A percentile compares a stretch with the other conserved stretches of the same genome.
These are phyloP conservation scores for Pteropus rufus DNA, from an alignment of 2,797 vertebrate genomes.

Conservation along the genomic window DNA sequence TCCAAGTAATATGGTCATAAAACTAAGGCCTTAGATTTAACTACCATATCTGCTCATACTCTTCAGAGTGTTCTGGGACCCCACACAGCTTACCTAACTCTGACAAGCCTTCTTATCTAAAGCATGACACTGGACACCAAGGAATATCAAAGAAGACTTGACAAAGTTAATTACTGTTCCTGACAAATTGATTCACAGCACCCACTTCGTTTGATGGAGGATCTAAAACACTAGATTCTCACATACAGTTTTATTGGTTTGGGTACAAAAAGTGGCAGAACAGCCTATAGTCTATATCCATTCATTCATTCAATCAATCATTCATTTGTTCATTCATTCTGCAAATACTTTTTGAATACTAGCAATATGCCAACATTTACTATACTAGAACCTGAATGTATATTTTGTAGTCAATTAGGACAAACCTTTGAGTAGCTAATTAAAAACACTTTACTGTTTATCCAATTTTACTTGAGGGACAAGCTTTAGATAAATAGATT, in stretches of 20 bases:
- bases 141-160: not conserved
- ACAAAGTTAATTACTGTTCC: not conserved
- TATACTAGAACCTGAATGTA: not conserved
- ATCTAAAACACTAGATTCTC: not conserved
- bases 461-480: not conserved
- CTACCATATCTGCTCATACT: not conserved
- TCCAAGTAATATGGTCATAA: not conserved
- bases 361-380: not conserved
- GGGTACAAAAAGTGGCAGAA: not conserved
- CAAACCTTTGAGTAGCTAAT: conserved; percentile 1
- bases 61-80: not conserved
- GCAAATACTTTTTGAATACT: not conserved
- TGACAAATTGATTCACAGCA: not conserved
- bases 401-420: not conserved
- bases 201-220: not conserved
- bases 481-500: not conserved
- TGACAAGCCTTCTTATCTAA: not conserved
- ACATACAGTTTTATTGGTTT: not conserved
- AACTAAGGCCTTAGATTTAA: not conserved
- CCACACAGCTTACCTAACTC: not conserved
- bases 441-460: not conserved
- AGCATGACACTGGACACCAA: not conserved
- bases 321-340: not conserved
- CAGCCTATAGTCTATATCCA: not conserved
- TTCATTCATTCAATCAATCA: not conserved